Percentiles rank a stretch among this genome's conserved stretches.
Conservation (phyloP, 2,113 vertebrate genomes). For the Gymnobelideus leadbeateri region DNA sequence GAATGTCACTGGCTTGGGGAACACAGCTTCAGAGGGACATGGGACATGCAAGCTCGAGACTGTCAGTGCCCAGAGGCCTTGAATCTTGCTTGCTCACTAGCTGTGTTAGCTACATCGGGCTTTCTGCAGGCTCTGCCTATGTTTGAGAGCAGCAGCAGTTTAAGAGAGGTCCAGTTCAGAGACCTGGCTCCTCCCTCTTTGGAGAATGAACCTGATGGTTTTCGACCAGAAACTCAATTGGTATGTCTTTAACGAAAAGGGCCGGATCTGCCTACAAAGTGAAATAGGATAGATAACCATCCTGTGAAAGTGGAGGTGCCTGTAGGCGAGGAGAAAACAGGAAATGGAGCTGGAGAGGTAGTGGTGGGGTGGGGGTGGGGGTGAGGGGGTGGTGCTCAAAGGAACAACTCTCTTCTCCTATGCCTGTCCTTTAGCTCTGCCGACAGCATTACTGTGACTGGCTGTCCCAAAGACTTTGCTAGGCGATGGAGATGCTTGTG, state of each 20-base stretch:
- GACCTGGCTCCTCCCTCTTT: neutral
- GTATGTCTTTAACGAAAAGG: conserved; percentile 49
- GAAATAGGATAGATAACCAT: conserved; percentile 74
- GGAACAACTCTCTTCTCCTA: conserved; percentile 43
- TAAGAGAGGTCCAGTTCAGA: conserved; percentile 42
- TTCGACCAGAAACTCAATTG: conserved; percentile 61
- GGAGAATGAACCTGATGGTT: conserved; percentile 16
- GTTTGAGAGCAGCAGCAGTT: conserved; percentile 30
- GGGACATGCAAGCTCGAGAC: conserved; percentile 18
- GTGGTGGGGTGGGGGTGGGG: neutral
- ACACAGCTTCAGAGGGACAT: conserved; percentile 3
- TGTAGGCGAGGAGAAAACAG: conserved; percentile 82
- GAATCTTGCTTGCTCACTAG: neutral
- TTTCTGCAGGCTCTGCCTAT: conserved; percentile 15
- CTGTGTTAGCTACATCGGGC: neutral
- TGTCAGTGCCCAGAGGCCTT: conserved; percentile 25
- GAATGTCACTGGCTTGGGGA: conserved; percentile 11
- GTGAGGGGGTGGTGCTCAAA: neutral
- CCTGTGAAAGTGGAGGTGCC: conserved; percentile 82
- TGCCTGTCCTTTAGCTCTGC: conserved; percentile 52
- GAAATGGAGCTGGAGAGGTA: conserved; percentile 69
- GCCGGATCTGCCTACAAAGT: conserved; percentile 62
- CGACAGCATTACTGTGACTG: conserved; percentile 41
- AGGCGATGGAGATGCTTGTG: neutral
- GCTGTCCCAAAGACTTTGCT: neutral